Evolutionary conservation across 2,113 vertebrate species (phyloP).

Genomic region (Nansenia antarctica): DNA sequence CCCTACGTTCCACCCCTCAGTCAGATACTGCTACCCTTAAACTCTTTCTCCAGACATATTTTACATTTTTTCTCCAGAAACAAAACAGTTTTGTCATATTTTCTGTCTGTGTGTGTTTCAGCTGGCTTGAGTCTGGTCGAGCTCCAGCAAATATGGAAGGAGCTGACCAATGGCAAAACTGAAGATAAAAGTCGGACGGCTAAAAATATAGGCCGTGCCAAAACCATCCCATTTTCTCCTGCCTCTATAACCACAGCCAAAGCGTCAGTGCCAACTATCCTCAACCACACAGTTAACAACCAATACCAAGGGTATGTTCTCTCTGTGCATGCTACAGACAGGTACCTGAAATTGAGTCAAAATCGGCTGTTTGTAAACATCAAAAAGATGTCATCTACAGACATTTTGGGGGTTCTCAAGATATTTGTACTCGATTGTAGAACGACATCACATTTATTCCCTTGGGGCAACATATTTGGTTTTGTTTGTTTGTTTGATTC

Average conservation of each 20-base stretch:
- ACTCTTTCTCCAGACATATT: too few relatives aligned
- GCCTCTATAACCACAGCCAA: conserved; percentile 77
- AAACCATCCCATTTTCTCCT: conserved; percentile 77
- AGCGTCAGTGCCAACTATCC: conserved; percentile 81
- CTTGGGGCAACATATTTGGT: conserved; percentile 40
- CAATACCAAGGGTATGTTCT: conserved; percentile 65
- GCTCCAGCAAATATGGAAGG: conserved; percentile 91
- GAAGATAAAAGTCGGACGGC: conserved; percentile 30
- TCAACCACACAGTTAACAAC: conserved; percentile 85
- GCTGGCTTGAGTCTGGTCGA: conserved; percentile 85
- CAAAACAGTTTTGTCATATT: too few relatives aligned
- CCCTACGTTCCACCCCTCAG: too few relatives aligned
- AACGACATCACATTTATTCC: conserved; percentile 49
- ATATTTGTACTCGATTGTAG: conserved; percentile 36
- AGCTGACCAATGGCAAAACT: conserved; percentile 77
- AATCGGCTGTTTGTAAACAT: conserved; percentile 40
- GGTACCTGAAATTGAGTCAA: not conserved
- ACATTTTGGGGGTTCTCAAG: conserved; percentile 18
- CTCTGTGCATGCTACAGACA: not conserved
- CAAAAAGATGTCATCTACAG: conserved; percentile 44
- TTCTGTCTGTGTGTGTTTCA: conserved; percentile 42
- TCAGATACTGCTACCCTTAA: too few relatives aligned
- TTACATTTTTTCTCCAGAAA: too few relatives aligned
- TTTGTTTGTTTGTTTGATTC: conserved; percentile 54
- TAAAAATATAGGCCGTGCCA: too few relatives aligned